Conservation (phyloP, 2,888 invertebrate species). For the Nephrocerus scutellatus region DNA sequence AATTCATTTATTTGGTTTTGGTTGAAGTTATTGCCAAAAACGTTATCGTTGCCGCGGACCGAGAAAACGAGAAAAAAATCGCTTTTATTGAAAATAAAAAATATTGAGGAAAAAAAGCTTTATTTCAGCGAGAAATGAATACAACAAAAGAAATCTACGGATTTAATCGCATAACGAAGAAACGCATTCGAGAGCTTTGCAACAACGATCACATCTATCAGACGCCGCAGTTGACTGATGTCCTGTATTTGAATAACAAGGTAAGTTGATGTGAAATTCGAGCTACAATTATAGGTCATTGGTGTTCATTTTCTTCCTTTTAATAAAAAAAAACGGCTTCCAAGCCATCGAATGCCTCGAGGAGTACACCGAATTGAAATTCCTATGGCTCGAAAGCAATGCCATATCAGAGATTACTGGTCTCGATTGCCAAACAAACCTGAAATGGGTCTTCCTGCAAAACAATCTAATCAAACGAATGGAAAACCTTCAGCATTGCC, state of each 20-base stretch:
- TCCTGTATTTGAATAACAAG: slow-evolving; percentile 91
- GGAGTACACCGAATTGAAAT: slow-evolving; percentile 84
- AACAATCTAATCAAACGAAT: slow-evolving; percentile 78
- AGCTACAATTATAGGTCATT: not conserved
- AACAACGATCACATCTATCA: slow-evolving; percentile 76
- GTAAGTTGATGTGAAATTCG: slow-evolving; percentile 46
- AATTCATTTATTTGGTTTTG: too few relatives aligned
- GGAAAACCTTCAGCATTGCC: slow-evolving; percentile 70
- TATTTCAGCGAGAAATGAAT: too few relatives aligned
- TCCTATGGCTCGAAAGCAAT: slow-evolving; percentile 89
- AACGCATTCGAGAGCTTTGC: slow-evolving; percentile 72
- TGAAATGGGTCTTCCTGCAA: slow-evolving; percentile 81
- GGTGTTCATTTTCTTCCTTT: not conserved
- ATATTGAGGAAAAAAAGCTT: too few relatives aligned
- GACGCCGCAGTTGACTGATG: slow-evolving; percentile 86
- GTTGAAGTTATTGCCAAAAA: too few relatives aligned
- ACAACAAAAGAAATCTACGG: slow-evolving; percentile 39
- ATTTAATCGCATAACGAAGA: slow-evolving; percentile 67
- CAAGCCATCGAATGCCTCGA: slow-evolving; percentile 84
- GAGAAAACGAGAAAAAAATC: too few relatives aligned
- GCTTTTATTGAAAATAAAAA: too few relatives aligned
- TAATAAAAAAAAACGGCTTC: too few relatives aligned
- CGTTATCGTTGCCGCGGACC: too few relatives aligned
- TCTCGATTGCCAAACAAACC: slow-evolving; percentile 63
- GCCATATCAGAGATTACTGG: slow-evolving; percentile 81